phyloP scores from a whole-genome alignment of 2,113 vertebrate species.

The Cyanoliseus patagonus region DNA sequence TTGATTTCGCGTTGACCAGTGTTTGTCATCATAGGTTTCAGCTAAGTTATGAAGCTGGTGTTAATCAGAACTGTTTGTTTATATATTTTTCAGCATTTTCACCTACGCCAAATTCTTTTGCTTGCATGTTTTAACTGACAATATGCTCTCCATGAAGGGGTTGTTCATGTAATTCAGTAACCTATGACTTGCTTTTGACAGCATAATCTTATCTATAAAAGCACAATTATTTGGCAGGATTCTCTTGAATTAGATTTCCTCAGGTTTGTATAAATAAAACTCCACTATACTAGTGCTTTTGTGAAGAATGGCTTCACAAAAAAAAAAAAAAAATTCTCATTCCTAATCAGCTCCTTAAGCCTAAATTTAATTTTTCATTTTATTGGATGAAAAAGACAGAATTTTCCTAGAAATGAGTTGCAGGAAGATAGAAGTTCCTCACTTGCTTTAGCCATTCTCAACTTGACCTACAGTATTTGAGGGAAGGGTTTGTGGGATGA shows the following conservation, averaged over 20 bases:
- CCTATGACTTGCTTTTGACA: neutral
- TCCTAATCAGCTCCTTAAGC: neutral
- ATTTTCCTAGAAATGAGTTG: neutral
- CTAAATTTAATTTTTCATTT: neutral
- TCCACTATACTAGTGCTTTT: neutral
- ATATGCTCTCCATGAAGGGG: neutral
- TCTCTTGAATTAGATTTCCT: neutral
- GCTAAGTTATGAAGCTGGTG: neutral
- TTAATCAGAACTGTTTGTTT: neutral
- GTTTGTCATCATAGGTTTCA: neutral
- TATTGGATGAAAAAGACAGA: neutral
- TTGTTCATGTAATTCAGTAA: neutral
- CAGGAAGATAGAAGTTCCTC: neutral
- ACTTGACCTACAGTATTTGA: neutral
- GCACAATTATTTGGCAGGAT: neutral
- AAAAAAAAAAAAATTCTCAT: neutral
- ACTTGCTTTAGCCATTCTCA: neutral
- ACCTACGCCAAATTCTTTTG: neutral
- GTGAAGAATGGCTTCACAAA: neutral
- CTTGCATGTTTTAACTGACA: neutral
- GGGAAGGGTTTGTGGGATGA: fast-evolving
- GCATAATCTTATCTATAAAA: neutral
- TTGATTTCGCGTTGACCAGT: neutral
- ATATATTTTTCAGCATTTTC: neutral
- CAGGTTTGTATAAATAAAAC: neutral